Evolutionary conservation across 2,797 vertebrate species (phyloP).

Genomic region (Chanos chanos): DNA sequence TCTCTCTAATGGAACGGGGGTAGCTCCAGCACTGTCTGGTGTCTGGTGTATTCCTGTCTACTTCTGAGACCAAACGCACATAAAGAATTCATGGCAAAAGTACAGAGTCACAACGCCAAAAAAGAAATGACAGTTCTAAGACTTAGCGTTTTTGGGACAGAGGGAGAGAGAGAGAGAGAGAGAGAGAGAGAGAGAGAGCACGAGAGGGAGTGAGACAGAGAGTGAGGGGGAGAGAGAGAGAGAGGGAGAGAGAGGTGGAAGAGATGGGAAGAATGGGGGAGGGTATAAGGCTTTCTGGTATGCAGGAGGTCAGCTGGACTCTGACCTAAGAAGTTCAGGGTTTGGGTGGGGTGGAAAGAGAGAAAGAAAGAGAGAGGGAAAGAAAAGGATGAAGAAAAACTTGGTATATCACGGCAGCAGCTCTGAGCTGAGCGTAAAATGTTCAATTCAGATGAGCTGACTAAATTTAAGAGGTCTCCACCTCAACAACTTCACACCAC

Average conservation of each 20-base stretch:
- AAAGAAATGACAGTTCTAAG: conserved; percentile 1
- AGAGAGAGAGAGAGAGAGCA: neutral
- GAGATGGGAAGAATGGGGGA: neutral
- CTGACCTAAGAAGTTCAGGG: conserved; percentile 51
- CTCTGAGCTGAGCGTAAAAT: conserved; percentile 40
- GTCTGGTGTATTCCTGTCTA: neutral
- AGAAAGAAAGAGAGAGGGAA: conserved; percentile 12
- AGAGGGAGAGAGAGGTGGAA: conserved; percentile 10
- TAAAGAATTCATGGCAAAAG: conserved; percentile 17
- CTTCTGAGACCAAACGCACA: neutral
- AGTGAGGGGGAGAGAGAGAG: conserved; percentile 21
- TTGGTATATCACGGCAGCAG: conserved; percentile 37
- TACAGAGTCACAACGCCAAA: neutral
- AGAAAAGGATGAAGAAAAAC: conserved; percentile 13
- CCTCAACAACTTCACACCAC: too few relatives aligned
- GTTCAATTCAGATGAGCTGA: conserved; percentile 55
- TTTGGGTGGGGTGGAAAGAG: conserved; percentile 28
- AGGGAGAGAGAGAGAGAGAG: neutral
- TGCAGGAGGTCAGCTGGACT: conserved; percentile 64
- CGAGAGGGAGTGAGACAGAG: too few relatives aligned
- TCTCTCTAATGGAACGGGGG: conserved; percentile 9
- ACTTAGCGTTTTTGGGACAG: neutral
- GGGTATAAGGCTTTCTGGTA: conserved; percentile 52
- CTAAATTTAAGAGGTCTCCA: conserved; percentile 69
- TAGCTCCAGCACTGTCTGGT: conserved; percentile 2